Conservation (phyloP, 1,140 invertebrate genomes). For the Doryteuthis pealeii region DNA sequence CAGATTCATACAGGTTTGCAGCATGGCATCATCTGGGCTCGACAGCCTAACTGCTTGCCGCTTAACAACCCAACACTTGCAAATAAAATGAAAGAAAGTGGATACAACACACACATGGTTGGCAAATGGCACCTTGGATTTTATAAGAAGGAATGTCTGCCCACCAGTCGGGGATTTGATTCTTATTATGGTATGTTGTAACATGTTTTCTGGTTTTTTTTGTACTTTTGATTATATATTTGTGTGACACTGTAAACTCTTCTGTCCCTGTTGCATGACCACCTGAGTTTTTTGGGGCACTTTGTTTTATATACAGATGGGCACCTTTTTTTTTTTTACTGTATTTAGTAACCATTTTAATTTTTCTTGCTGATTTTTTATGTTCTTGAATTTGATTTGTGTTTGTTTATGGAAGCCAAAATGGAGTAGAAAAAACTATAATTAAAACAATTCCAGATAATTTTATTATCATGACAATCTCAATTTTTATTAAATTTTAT, state of each 20-base stretch:
- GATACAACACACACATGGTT: constrained; percentile 55
- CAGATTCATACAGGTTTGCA: constrained; percentile 50
- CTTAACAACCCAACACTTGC: constrained; percentile 51
- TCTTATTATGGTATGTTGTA: constrained; percentile 48
- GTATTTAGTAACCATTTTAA: too few relatives aligned
- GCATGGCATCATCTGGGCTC: constrained; percentile 43
- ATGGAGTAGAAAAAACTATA: too few relatives aligned
- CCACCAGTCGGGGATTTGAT: constrained; percentile 57
- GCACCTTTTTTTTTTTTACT: too few relatives aligned
- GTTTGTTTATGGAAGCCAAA: too few relatives aligned
- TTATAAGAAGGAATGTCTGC: constrained; percentile 51
- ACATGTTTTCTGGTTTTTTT: too few relatives aligned
- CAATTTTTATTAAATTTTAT: too few relatives aligned
- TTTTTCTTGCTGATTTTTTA: too few relatives aligned
- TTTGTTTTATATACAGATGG: too few relatives aligned
- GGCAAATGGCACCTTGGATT: constrained; percentile 61
- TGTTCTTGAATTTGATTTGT: too few relatives aligned
- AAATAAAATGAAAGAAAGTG: constrained; percentile 44
- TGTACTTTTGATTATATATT: background rate
- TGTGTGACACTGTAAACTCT: background rate
- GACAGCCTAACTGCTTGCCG: constrained; percentile 49
- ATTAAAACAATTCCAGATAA: too few relatives aligned
- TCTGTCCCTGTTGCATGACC: background rate
- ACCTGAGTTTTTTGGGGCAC: background rate
- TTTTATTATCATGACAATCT: too few relatives aligned